Evolutionary conservation across 2,888 invertebrate genomes (phyloP), one percentile per base, ranked within the genome.

Genomic region (Brachylomia viminalis): DNA sequence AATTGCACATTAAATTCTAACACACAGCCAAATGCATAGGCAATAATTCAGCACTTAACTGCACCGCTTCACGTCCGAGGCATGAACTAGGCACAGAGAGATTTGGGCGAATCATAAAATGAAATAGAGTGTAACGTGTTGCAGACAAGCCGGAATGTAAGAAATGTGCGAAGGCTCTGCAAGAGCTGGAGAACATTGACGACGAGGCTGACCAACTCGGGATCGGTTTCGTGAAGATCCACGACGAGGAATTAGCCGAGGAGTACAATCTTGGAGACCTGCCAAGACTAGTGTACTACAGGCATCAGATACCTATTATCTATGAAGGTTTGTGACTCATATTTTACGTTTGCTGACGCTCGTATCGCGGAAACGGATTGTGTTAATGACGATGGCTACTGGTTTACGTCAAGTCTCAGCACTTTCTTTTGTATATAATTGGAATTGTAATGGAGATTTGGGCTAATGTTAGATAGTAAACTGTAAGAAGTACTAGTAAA

Each of bases 121-220:
- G 61, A 77, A 77, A 45, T 33, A 64, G 20, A 52, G 49, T 62
- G 65, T 71, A 76, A 89, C 70, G 33, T 90, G 88, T 95, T 95
- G 67, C 97, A 99, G 99, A 99, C 96, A 99, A 98, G 94, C 98
- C 98, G 75, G 98, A 98, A 94, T 99, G 99, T 97, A 98, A 98
- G 93, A 98, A 98, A 96, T 99, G 99, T 94, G 97, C 98, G 79
- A 99, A 98, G 95, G 99, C 98, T 75, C 97, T 99, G 83, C 98
- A 98, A 95, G 99, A 99, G 95, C 94, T 99, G 94, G 99, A 99
- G 95, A 99, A 99, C 96, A 99, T 99, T 92, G 99, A 99, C 92
- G 99, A 99, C 91, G 99, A 99, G 94, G 99, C 99, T 54, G 99
- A 99, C 95, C 98, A 99, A 94, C 97, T 99, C 85, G 99, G 98